Percentiles rank a stretch among this genome's conserved stretches.
Conservation (phyloP, 1,140 invertebrate species). For the Drosophila pruinosa region DNA sequence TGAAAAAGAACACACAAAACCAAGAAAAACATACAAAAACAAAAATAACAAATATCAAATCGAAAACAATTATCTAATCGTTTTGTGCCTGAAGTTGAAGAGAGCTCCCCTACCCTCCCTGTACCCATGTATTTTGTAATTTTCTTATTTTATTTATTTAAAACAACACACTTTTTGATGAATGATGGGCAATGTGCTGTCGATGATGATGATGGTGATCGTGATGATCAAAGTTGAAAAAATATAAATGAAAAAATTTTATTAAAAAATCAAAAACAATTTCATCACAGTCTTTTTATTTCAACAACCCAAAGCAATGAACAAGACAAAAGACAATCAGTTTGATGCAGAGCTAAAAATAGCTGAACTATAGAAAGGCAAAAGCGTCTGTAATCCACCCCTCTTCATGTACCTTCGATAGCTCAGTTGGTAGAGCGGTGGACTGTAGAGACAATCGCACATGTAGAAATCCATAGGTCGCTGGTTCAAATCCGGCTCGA, state of each 20-base stretch:
- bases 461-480: constrained; percentile 86
- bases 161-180: constrained; percentile 54
- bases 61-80: constrained; percentile 54
- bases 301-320: neutral
- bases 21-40: constrained; percentile 31
- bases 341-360: neutral
- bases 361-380: neutral
- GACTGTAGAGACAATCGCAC: constrained; percentile 86
- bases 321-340: neutral
- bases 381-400: constrained; percentile 3
- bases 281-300: constrained; percentile 27
- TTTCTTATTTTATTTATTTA: constrained; percentile 77
- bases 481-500: constrained; percentile 89
- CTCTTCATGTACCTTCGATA: constrained; percentile 86
- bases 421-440: constrained; percentile 95
- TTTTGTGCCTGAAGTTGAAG: constrained; percentile 71
- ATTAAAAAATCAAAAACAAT: constrained; percentile 66
- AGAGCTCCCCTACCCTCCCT: constrained; percentile 32
- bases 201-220: constrained; percentile 49
- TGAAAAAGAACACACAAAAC: constrained; percentile 19
- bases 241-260: constrained; percentile 75
- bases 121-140: constrained; percentile 67
- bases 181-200: constrained; percentile 33
- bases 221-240: constrained; percentile 62
- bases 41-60: constrained; percentile 32